These are phyloP conservation scores for Autographa gamma DNA, from an alignment of 2,888 invertebrate species.

Conservation along the genomic window DNA sequence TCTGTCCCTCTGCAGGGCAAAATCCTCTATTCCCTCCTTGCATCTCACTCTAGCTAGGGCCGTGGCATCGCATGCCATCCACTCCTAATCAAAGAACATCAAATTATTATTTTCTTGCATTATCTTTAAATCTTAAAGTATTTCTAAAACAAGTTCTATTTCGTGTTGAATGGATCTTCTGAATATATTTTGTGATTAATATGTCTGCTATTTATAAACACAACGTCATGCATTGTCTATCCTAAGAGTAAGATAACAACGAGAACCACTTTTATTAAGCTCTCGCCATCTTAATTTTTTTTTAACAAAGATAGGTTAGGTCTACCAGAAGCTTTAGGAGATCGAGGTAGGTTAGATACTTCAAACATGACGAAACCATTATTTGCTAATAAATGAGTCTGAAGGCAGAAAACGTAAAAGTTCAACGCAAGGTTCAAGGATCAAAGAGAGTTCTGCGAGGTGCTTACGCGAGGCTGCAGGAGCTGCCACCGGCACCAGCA, in stretches of 20 bases:
- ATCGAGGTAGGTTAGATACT: too few relatives aligned
- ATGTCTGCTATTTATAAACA: slow-evolving; percentile 8
- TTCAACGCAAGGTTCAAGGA: not conserved
- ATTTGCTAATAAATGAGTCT: not conserved
- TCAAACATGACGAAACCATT: not conserved
- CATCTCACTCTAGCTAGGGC: too few relatives aligned
- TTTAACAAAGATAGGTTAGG: too few relatives aligned
- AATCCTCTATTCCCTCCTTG: too few relatives aligned
- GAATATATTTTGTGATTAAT: not conserved
- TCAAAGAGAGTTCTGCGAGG: not conserved
- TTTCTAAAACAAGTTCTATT: too few relatives aligned
- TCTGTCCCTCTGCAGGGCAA: too few relatives aligned
- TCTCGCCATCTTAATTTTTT: too few relatives aligned
- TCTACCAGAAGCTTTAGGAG: too few relatives aligned
- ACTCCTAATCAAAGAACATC: too few relatives aligned
- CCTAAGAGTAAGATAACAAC: not conserved
- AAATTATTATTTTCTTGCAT: too few relatives aligned
- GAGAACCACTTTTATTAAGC: not conserved
- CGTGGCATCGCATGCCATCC: too few relatives aligned
- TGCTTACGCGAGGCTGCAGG: slow-evolving; percentile 10
- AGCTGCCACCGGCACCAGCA: not conserved
- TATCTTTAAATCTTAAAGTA: too few relatives aligned
- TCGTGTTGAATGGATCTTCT: slow-evolving; percentile 18
- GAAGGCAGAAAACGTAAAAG: not conserved
- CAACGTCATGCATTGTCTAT: slow-evolving; percentile 15